A percentile compares a stretch with the other conserved stretches of the same genome.
phyloP scores from a whole-genome alignment of 2,113 vertebrate species.

The Melozone crissalis region DNA sequence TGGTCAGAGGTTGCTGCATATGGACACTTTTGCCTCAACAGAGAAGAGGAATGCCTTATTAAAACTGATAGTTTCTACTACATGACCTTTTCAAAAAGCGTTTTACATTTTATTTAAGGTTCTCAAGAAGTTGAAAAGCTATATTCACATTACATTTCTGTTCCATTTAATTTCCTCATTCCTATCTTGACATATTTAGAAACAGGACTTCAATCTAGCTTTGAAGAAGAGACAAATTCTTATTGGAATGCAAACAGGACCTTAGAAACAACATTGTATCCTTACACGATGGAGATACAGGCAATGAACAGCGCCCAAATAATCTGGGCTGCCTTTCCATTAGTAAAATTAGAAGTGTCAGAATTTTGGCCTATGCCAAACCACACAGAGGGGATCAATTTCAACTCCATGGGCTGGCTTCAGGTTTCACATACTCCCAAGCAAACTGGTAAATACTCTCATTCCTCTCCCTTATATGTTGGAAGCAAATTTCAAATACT shows the following conservation, averaged over 20 bases:
- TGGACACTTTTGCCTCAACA: neutral
- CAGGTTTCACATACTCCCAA: neutral
- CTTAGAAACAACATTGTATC: neutral
- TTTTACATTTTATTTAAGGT: slow-evolving; percentile 26
- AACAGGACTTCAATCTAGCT: neutral
- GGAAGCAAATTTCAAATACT: neutral
- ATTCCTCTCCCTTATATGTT: neutral
- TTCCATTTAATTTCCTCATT: neutral
- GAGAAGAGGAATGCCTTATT: neutral
- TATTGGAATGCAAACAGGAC: neutral
- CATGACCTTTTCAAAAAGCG: slow-evolving; percentile 11
- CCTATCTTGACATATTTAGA: neutral
- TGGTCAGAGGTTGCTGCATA: neutral
- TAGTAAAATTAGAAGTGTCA: neutral
- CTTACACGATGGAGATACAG: neutral
- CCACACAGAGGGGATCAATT: neutral
- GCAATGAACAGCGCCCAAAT: neutral
- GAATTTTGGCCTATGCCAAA: neutral
- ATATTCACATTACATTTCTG: neutral
- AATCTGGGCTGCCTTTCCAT: neutral
- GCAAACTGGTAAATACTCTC: neutral
- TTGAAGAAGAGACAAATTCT: neutral
- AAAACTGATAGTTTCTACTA: slow-evolving; percentile 12
- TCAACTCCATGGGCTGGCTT: neutral
- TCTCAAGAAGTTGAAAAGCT: neutral